A percentile compares a stretch with the other conserved stretches of the same genome.
phyloP scores from a whole-genome alignment of 1,140 invertebrate genomes.

The Sinonovacula constricta region DNA sequence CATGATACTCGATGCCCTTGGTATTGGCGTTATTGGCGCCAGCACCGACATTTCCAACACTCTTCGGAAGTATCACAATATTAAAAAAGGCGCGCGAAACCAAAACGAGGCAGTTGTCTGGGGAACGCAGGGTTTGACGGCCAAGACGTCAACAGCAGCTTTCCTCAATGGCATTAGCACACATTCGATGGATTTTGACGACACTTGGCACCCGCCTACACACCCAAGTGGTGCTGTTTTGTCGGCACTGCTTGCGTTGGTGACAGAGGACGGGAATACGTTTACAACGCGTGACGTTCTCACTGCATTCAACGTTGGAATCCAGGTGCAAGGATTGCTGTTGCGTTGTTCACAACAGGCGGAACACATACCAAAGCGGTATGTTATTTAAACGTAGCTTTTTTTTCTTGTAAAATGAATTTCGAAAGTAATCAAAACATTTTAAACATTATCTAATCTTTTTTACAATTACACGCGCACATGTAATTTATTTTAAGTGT shows the following conservation, averaged over 20 bases:
- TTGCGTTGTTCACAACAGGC: constrained; percentile 62
- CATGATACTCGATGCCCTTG: constrained; percentile 68
- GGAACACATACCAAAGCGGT: constrained; percentile 66
- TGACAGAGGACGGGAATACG: constrained; percentile 49
- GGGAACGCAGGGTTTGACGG: constrained; percentile 57
- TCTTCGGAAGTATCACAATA: constrained; percentile 39
- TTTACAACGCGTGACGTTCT: constrained; percentile 58
- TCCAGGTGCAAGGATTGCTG: constrained; percentile 67
- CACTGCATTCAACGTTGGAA: constrained; percentile 69
- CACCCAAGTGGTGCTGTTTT: constrained; percentile 69
- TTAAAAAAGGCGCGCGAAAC: neutral
- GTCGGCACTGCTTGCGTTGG: constrained; percentile 66
- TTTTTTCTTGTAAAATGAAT: no score
- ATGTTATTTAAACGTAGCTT: neutral
- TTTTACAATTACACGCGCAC: no score
- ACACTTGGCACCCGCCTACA: constrained; percentile 71
- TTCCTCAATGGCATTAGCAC: constrained; percentile 67
- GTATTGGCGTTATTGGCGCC: constrained; percentile 67
- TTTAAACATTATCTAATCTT: no score
- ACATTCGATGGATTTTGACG: constrained; percentile 73
- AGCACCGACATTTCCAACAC: constrained; percentile 59
- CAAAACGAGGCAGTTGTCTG: constrained; percentile 51
- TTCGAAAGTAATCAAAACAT: no score
- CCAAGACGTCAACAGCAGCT: constrained; percentile 59
- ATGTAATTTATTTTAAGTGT: no score